Conservation (phyloP, 2,888 invertebrate species). For the Cryptophagus acutangulus region DNA sequence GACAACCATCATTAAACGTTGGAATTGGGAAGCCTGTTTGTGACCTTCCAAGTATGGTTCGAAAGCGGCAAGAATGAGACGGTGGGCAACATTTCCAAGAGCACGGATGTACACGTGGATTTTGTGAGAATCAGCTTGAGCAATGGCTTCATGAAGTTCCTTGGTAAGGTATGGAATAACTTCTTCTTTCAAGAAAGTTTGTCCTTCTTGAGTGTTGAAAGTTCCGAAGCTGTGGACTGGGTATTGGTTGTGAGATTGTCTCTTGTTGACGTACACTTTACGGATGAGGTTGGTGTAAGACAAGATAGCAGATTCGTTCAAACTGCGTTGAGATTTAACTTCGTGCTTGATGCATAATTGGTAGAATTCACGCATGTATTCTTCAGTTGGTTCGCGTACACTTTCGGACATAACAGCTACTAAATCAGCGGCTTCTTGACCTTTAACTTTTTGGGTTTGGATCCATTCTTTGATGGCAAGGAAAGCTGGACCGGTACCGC, state of each 20-base stretch:
- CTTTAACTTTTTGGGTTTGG: slow-evolving; percentile 47
- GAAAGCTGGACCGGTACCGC: slow-evolving; percentile 67
- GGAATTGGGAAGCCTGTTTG: slow-evolving; percentile 53
- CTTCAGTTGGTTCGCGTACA: slow-evolving; percentile 58
- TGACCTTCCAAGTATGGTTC: slow-evolving; percentile 65
- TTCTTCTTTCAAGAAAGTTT: slow-evolving; percentile 50
- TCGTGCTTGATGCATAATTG: slow-evolving; percentile 53
- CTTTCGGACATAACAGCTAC: slow-evolving; percentile 53
- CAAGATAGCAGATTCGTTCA: slow-evolving; percentile 58
- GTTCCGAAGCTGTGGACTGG: slow-evolving; percentile 63
- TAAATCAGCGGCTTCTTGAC: slow-evolving; percentile 57
- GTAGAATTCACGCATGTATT: slow-evolving; percentile 59
- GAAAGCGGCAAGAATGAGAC: slow-evolving; percentile 55
- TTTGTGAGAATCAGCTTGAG: slow-evolving; percentile 52
- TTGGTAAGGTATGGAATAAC: slow-evolving; percentile 58
- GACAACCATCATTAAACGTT: slow-evolving; percentile 60
- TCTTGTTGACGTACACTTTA: slow-evolving; percentile 56
- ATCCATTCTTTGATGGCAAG: slow-evolving; percentile 59
- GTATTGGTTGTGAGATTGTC: slow-evolving; percentile 56
- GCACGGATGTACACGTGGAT: slow-evolving; percentile 60
- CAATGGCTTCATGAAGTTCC: slow-evolving; percentile 53
- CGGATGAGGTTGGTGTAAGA: slow-evolving; percentile 58
- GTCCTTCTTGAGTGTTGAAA: slow-evolving; percentile 51
- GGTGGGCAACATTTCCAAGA: slow-evolving; percentile 62
- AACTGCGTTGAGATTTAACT: slow-evolving; percentile 50